Evolutionary conservation across 1,140 invertebrate species (phyloP), one percentile per base, ranked within the genome.

Genomic region (Rhopalosiphum maidis): DNA sequence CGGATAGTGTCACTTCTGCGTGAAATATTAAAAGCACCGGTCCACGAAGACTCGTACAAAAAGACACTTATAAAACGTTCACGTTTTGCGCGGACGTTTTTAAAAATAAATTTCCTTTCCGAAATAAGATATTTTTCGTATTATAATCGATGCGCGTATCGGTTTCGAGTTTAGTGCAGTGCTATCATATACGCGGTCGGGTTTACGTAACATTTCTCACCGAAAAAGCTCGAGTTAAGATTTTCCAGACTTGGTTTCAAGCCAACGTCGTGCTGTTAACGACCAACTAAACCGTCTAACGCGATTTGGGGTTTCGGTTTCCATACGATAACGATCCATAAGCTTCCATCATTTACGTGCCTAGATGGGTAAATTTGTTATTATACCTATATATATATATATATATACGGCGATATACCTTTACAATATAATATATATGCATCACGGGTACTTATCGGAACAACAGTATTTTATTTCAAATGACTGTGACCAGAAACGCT

Each of bases 321-420:
- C 30, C 0, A 51, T 51, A 9, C 86, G 86, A 88, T 48, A 88
- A 51, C 86, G 85, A n/a, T 86, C 55, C 30, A 60, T 77, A 77
- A 77, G 60, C 60, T n/a, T 35, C 37, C 25, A n/a, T 9, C 43
- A 25, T 30, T 86, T 86, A 86, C 85, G 85, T 86, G 85, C 86
- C 30, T 51, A 51, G 86, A 88, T 22, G 86, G 43, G 30, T 51
- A 88, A 88, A 88, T 51, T 51, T 51, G 86, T 88, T 51, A n/a
- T 51, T 51, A 48, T 46, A n/a, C 41, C 41, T 41, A 2, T 41
- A 2, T 2, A 41, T 37, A 37, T 37, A 37, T 35, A 9, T 48
- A 41, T 86, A 37, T 37, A 11, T 43, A 30, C 21, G 30, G n/a
- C 68, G n/a, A 11, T 2, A 82, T 35, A 82, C 68, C 30, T 35